phyloP scores from a whole-genome alignment of 2,888 invertebrate genomes.

The Enoplolaimus lenunculus region DNA sequence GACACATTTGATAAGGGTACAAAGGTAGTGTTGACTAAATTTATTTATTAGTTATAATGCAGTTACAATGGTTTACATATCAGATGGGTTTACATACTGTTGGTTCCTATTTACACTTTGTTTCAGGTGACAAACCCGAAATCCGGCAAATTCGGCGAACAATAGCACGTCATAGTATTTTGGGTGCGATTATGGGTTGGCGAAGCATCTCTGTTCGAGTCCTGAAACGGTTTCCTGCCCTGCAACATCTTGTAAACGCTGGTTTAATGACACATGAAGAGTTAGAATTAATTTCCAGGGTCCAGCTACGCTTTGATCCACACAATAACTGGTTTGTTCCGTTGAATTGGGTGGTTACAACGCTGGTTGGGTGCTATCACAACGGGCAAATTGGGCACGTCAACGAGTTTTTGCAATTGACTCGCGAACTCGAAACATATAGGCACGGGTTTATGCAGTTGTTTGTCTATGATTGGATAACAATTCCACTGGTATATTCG shows the following conservation, averaged over 20 bases:
- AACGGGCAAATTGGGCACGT: conserved; percentile 24
- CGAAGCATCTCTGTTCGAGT: conserved; percentile 41
- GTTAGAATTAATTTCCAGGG: conserved; percentile 37
- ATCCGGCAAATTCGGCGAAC: conserved; percentile 42
- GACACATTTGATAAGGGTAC: too few species aligned
- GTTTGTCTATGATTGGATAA: conserved; percentile 40
- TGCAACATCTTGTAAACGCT: conserved; percentile 43
- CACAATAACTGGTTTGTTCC: conserved; percentile 46
- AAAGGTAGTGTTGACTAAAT: too few species aligned
- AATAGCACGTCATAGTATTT: conserved; percentile 43
- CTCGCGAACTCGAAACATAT: conserved; percentile 40
- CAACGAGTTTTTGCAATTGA: conserved; percentile 32
- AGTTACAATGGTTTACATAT: too few species aligned
- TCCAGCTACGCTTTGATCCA: conserved; percentile 36
- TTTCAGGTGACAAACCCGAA: too few species aligned
- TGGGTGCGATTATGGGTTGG: conserved; percentile 42
- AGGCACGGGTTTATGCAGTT: conserved; percentile 44
- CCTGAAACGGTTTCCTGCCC: conserved; percentile 43
- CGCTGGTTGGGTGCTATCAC: conserved; percentile 33
- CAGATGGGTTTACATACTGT: too few species aligned
- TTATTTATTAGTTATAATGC: too few species aligned
- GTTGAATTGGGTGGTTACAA: conserved; percentile 43
- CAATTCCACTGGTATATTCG: conserved; percentile 34
- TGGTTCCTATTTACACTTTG: too few species aligned
- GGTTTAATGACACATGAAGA: conserved; percentile 44